These are phyloP conservation scores for Synanthedon myopaeformis DNA, from an alignment of 2,888 invertebrate species.

Conservation along the genomic window DNA sequence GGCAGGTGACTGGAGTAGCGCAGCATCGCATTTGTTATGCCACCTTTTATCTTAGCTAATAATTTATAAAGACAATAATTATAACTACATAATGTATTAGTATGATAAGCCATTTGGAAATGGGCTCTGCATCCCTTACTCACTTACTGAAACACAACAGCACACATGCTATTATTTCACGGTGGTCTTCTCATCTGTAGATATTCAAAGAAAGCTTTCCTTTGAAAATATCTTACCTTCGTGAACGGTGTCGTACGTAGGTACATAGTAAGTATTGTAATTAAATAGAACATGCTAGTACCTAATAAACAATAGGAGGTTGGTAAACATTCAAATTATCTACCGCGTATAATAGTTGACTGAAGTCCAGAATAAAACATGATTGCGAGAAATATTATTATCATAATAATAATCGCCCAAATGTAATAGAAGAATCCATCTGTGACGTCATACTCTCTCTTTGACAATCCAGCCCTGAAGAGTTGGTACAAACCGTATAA, in stretches of 20 bases:
- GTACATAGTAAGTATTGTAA: no score
- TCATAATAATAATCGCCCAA: conserved; percentile 54
- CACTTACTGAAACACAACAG: no score
- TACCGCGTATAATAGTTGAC: conserved; percentile 58
- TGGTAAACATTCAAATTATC: no score
- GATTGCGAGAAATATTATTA: conserved; percentile 52
- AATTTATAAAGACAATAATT: neutral
- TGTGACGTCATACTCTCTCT: conserved; percentile 50
- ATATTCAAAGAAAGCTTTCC: no score
- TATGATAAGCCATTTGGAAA: no score
- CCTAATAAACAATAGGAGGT: no score
- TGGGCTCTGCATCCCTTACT: no score
- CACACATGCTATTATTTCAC: no score
- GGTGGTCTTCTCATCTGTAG: no score
- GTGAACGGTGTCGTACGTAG: no score
- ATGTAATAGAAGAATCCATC: conserved; percentile 59
- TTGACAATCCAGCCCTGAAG: conserved; percentile 54
- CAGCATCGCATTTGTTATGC: conserved; percentile 70
- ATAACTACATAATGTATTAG: neutral
- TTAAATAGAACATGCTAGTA: no score
- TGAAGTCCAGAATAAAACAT: conserved; percentile 63
- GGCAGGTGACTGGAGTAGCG: conserved; percentile 66
- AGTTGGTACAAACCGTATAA: conserved; percentile 55
- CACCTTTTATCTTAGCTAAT: conserved; percentile 63
- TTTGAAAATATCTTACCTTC: no score